Evolutionary conservation across 2,113 vertebrate genomes (phyloP).

Genomic region (Ploceus nigricollis): DNA sequence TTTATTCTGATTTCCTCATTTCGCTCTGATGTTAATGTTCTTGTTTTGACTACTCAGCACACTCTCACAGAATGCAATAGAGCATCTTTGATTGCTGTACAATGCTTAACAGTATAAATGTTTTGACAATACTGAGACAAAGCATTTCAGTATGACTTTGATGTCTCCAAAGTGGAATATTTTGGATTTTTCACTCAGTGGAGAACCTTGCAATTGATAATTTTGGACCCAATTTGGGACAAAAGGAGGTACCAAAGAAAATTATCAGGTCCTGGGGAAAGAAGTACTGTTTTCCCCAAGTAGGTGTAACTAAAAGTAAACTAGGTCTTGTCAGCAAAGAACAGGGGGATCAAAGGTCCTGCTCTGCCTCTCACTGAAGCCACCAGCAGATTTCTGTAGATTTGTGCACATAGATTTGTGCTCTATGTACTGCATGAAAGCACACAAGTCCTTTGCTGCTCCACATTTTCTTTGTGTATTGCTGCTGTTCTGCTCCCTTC

Average conservation of each 20-base stretch:
- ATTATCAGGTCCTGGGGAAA: neutral
- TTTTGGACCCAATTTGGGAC: neutral
- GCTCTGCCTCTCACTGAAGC: neutral
- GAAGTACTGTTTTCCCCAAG: neutral
- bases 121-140: constrained; percentile 25
- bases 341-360: neutral
- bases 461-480: neutral
- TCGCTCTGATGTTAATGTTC: neutral
- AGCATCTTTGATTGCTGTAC: neutral
- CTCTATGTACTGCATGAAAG: no score
- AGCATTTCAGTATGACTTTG: neutral
- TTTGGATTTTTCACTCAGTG: neutral
- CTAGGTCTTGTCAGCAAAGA: neutral
- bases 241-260: neutral
- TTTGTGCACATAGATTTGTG: neutral
- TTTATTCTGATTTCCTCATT: constrained; percentile 18
- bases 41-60: constrained; percentile 15
- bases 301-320: neutral
- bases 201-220: neutral
- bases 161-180: neutral
- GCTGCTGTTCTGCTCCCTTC: neutral
- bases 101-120: neutral
- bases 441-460: neutral
- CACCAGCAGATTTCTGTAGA: neutral
- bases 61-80: neutral